These are phyloP conservation scores for Rotaria macrura DNA, from an alignment of 2,888 invertebrate genomes.

Conservation along the genomic window DNA sequence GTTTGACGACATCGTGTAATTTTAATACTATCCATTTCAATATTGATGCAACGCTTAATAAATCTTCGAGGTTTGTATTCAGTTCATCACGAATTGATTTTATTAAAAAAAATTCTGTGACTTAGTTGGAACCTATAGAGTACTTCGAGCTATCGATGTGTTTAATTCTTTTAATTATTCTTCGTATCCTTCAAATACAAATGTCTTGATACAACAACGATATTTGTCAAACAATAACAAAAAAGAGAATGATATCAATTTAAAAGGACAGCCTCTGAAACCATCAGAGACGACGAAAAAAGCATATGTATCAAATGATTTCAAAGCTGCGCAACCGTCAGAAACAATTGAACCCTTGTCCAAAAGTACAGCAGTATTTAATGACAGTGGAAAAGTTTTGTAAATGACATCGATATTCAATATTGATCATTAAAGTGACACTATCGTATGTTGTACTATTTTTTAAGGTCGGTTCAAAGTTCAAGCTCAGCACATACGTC, in stretches of 20 bases:
- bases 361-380: neutral
- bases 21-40: neutral
- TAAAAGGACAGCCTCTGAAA: neutral
- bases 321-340: neutral
- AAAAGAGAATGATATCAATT: neutral
- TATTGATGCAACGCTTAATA: neutral
- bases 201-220: neutral
- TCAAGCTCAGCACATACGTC: neutral
- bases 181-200: too few relatives aligned
- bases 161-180: neutral
- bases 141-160: neutral
- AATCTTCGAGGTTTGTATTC: neutral
- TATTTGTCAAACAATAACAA: neutral
- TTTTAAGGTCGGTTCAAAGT: neutral
- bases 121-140: neutral
- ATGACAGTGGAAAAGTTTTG: neutral
- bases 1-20: too few relatives aligned
- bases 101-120: neutral
- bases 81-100: too few relatives aligned
- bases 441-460: too few relatives aligned
- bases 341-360: neutral
- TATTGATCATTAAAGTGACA: neutral
- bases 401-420: neutral
- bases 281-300: neutral
- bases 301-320: neutral